phyloP scores from a whole-genome alignment of 2,797 vertebrate genomes.

The Sphenopsis melanotis region DNA sequence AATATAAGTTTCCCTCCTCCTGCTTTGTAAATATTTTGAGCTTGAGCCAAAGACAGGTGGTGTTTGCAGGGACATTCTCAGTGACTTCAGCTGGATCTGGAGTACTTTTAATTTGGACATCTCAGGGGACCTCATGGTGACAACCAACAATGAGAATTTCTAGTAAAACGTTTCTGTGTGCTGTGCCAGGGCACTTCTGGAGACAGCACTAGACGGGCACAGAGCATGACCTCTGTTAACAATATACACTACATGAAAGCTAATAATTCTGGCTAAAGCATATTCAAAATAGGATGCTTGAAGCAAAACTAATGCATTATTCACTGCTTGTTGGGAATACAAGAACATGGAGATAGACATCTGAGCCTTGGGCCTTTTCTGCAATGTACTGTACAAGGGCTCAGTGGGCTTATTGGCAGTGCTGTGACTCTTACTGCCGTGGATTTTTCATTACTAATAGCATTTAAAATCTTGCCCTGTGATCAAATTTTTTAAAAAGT shows the following conservation, averaged over 20 bases:
- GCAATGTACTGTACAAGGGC: neutral
- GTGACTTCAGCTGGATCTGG: neutral
- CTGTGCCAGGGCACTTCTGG: neutral
- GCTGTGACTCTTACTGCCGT: neutral
- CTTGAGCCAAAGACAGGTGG: neutral
- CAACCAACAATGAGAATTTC: neutral
- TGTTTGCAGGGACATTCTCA: neutral
- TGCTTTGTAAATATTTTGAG: neutral
- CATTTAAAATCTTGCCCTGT: neutral
- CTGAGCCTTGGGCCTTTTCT: slow-evolving; percentile 46
- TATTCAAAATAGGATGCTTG: slow-evolving; percentile 41
- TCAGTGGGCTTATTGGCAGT: neutral
- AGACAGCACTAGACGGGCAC: neutral
- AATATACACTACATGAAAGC: slow-evolving; percentile 7
- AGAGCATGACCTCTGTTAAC: neutral
- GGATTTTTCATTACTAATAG: neutral
- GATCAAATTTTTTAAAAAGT: neutral
- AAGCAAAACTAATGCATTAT: slow-evolving; percentile 64
- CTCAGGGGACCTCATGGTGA: neutral
- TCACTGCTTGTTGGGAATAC: slow-evolving; percentile 50
- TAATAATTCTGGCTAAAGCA: slow-evolving; percentile 43
- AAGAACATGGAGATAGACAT: slow-evolving; percentile 44
- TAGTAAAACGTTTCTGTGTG: neutral
- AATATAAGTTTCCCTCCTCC: neutral
- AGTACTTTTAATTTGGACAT: neutral